phyloP scores from a whole-genome alignment of 2,797 vertebrate genomes.

The Fistularia commersonii region DNA sequence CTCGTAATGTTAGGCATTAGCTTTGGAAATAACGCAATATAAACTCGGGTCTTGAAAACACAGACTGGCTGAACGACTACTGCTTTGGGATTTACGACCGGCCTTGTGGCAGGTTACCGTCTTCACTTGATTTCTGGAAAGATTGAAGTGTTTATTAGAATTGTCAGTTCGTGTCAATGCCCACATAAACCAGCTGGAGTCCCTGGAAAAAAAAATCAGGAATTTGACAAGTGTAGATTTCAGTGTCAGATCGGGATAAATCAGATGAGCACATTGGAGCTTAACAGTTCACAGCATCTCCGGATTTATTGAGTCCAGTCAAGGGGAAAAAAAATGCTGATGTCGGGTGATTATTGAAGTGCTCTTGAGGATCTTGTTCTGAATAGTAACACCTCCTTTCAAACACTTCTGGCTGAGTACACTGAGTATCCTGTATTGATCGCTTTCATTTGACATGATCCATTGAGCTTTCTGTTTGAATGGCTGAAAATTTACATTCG shows the following conservation, averaged over 20 bases:
- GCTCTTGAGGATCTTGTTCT: conserved; percentile 13
- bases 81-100: no score
- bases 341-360: conserved; percentile 22
- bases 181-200: neutral
- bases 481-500: neutral
- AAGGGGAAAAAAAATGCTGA: neutral
- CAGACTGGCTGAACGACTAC: no score
- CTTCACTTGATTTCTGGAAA: neutral
- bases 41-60: no score
- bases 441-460: conserved; percentile 10
- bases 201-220: neutral
- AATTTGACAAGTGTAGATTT: neutral
- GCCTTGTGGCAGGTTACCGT: no score
- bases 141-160: conserved; percentile 7
- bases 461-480: conserved; percentile 8
- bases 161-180: neutral
- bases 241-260: neutral
- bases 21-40: no score
- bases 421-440: conserved; percentile 14
- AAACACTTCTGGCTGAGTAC: conserved; percentile 6
- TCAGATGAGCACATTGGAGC: conserved; percentile 1
- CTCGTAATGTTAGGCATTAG: no score
- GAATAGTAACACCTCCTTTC: conserved; percentile 1
- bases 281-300: neutral
- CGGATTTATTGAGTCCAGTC: conserved; percentile 1